Base-by-base conservation (phyloP, 2,888 invertebrate species). In the Conchocele bisecta region DNA sequence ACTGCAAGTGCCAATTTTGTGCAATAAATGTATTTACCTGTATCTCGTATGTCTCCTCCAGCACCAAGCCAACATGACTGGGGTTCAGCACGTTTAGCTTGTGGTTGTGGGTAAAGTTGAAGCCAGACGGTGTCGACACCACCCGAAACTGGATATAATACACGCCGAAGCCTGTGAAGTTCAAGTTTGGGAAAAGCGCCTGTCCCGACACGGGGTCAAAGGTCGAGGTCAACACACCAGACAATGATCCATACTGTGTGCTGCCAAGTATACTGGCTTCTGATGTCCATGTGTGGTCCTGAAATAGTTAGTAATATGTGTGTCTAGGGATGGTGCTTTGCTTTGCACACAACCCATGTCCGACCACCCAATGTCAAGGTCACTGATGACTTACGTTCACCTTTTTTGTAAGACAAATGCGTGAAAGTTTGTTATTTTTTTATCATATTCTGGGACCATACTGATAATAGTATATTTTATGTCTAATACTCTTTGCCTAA, bases 261-360 rank as follows among this genome's bases (percentile, higher is more conserved):
- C 17, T 60, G 17, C 60, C 66, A n/a, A 77, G 39, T 11, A 83
- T 33, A n/a, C 57, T 65, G 2, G 65, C 74, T 22, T 61, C 60
- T 3, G 67, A 75, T 2, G 58, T 64, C 85, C 85, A 85, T 0
- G 77, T 75, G 60, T 85, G 81, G 31, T 69, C 75, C 85, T 85
- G 57, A 28, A 75, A 75, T 20, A 29, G 20, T 17, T 28, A 13
- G 2, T 39, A 9, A 5, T n/a, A 22, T 48, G n/a, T n/a, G n/a
- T n/a, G n/a, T n/a, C n/a, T n/a, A n/a, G n/a, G n/a, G n/a, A n/a
- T n/a, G n/a, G n/a, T n/a, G n/a, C n/a, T n/a, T n/a, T n/a, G n/a
- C n/a, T n/a, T n/a, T n/a, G n/a, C n/a, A n/a, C n/a, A n/a, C n/a
- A n/a, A n/a, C n/a, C n/a, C n/a, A n/a, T n/a, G n/a, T n/a, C n/a